Conservation (phyloP, 2,888 invertebrate species). For the Oligia fasciuncula region DNA sequence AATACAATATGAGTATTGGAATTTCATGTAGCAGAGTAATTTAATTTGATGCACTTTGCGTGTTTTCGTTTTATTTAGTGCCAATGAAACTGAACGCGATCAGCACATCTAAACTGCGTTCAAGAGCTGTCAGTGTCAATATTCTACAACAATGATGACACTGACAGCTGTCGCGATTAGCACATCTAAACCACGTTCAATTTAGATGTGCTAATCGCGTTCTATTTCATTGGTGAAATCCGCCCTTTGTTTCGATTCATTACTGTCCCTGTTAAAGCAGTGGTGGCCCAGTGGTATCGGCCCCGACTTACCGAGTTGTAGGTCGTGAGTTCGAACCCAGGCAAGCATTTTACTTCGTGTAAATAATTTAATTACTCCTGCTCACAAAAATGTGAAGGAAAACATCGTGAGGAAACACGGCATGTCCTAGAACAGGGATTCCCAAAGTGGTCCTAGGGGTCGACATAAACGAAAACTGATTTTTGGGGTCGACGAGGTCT, state of each 20-base stretch:
- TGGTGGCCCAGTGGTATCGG: not conserved
- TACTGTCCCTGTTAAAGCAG: not conserved
- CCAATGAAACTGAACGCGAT: not conserved
- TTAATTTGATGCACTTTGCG: conserved; percentile 54
- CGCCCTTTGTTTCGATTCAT: conserved; percentile 14
- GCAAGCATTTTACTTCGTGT: not conserved
- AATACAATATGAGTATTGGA: conserved; percentile 28
- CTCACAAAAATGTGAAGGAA: not conserved
- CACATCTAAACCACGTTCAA: too few relatives aligned
- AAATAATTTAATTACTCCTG: not conserved
- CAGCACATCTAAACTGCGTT: not conserved
- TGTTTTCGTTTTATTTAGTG: conserved; percentile 25
- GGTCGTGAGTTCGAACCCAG: not conserved
- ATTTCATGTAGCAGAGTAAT: conserved; percentile 26
- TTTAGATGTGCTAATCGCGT: not conserved
- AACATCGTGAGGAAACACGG: not conserved
- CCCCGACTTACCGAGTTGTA: not conserved
- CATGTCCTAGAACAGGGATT: not conserved
- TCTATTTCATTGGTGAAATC: not conserved
- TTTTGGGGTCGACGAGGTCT: too few relatives aligned
- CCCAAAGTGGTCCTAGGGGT: too few relatives aligned
- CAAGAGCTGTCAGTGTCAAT: not conserved
- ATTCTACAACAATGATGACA: not conserved
- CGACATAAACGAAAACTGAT: too few relatives aligned
- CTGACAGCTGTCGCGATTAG: not conserved